Percentiles rank a stretch among this genome's conserved stretches.
phyloP scores from a whole-genome alignment of 2,888 invertebrate genomes.

The Ganaspis brasiliensis region DNA sequence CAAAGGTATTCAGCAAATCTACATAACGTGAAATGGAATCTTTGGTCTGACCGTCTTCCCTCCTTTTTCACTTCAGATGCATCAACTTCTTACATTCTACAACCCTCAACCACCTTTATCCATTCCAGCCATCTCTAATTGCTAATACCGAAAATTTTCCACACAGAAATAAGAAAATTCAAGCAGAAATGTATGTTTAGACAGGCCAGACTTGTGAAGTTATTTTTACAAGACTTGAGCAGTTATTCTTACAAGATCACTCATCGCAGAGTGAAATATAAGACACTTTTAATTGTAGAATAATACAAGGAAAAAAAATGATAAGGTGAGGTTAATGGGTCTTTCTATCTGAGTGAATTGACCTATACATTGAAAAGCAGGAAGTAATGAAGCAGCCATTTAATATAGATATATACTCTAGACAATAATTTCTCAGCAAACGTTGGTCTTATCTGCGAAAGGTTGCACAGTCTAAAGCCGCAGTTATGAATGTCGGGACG shows the following conservation, averaged over 20 bases:
- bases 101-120: not conserved
- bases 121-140: not conserved
- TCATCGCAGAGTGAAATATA: too few species aligned
- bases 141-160: not conserved
- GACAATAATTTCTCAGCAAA: constrained; percentile 39
- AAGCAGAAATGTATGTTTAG: too few species aligned
- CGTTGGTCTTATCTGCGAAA: constrained; percentile 33
- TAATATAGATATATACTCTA: constrained; percentile 21
- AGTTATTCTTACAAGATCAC: too few species aligned
- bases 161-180: too few species aligned
- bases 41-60: constrained; percentile 61
- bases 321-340: not conserved
- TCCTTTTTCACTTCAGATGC: constrained; percentile 48
- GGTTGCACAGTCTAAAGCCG: constrained; percentile 60
- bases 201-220: too few species aligned
- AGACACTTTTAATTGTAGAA: too few species aligned
- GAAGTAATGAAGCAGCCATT: constrained; percentile 9
- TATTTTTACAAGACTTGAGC: too few species aligned
- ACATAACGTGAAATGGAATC: constrained; percentile 74
- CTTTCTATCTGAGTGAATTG: constrained; percentile 22
- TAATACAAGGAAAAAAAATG: not conserved
- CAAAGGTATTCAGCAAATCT: constrained; percentile 70
- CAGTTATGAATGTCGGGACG: constrained; percentile 76
- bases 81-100: not conserved
- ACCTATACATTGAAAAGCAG: constrained; percentile 3